phyloP scores from a whole-genome alignment of 2,797 vertebrate genomes.

The Eurystomus glaucurus region DNA sequence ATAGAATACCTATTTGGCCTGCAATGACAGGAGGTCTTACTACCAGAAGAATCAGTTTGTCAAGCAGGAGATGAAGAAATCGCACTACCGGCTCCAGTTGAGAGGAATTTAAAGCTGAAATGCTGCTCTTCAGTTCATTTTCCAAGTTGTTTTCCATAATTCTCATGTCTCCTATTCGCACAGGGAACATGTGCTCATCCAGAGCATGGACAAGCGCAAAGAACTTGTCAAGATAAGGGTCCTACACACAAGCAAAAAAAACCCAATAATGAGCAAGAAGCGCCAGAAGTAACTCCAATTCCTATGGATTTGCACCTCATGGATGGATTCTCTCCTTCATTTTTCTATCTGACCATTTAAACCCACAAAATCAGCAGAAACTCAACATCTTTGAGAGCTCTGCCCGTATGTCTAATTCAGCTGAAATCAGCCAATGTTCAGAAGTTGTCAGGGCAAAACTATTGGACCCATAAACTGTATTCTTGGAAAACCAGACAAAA shows the following conservation, averaged over 20 bases:
- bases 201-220: constrained; percentile 97
- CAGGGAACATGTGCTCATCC: constrained; percentile 99
- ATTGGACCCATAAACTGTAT: neutral
- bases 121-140: constrained; percentile 95
- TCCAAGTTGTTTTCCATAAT: constrained; percentile 99
- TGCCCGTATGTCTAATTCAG: neutral
- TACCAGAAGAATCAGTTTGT: constrained; percentile 97
- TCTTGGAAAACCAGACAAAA: neutral
- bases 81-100: constrained; percentile 97
- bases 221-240: constrained; percentile 98
- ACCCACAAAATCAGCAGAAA: neutral
- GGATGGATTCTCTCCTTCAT: neutral
- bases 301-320: neutral
- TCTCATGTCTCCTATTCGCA: constrained; percentile 97
- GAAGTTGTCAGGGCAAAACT: neutral
- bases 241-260: constrained; percentile 82
- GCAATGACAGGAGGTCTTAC: constrained; percentile 97
- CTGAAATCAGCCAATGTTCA: neutral
- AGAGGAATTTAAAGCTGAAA: constrained; percentile 93
- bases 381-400: neutral
- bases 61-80: constrained; percentile 97
- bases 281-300: neutral
- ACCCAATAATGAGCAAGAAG: neutral
- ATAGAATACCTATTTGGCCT: constrained; percentile 95
- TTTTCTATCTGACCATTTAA: neutral